These are phyloP conservation scores for Catostomus latipinnis DNA, from an alignment of 2,797 vertebrate genomes.

Conservation along the genomic window DNA sequence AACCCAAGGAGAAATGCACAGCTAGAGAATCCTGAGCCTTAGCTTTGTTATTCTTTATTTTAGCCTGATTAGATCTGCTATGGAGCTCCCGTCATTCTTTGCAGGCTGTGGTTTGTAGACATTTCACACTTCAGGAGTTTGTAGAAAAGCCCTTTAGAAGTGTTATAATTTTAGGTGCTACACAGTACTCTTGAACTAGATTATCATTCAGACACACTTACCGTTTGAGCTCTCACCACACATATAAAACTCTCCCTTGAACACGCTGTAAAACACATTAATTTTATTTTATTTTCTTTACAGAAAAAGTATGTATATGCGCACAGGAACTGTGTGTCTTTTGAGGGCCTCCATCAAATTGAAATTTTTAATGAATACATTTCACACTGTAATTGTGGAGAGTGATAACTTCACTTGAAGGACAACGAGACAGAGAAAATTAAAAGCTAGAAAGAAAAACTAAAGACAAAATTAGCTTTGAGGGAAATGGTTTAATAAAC, in stretches of 20 bases:
- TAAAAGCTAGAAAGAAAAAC: not conserved
- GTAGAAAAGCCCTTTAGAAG: slow-evolving; percentile 27
- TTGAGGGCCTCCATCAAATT: slow-evolving; percentile 29
- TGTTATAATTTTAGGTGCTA: slow-evolving; percentile 18
- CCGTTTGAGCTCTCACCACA: not conserved
- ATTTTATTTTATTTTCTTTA: not conserved
- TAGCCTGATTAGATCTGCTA: slow-evolving; percentile 24
- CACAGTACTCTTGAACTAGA: slow-evolving; percentile 7
- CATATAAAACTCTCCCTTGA: not conserved
- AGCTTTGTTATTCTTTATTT: slow-evolving; percentile 24
- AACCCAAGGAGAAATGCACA: not conserved
- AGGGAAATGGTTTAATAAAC: slow-evolving; percentile 22
- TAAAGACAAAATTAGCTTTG: not conserved
- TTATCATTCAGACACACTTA: not conserved
- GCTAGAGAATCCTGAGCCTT: not conserved
- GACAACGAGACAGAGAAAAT: slow-evolving; percentile 9
- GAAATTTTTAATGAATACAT: slow-evolving; percentile 37
- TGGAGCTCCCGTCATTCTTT: slow-evolving; percentile 24
- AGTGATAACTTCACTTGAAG: slow-evolving; percentile 28
- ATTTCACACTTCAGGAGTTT: slow-evolving; percentile 28
- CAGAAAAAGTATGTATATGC: slow-evolving; percentile 1
- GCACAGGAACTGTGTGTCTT: slow-evolving; percentile 7
- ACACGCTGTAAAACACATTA: not conserved
- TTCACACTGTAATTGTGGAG: slow-evolving; percentile 26
- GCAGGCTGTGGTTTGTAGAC: slow-evolving; percentile 14